Conservation (phyloP, 2,888 invertebrate genomes). For the Homarus gammarus region DNA sequence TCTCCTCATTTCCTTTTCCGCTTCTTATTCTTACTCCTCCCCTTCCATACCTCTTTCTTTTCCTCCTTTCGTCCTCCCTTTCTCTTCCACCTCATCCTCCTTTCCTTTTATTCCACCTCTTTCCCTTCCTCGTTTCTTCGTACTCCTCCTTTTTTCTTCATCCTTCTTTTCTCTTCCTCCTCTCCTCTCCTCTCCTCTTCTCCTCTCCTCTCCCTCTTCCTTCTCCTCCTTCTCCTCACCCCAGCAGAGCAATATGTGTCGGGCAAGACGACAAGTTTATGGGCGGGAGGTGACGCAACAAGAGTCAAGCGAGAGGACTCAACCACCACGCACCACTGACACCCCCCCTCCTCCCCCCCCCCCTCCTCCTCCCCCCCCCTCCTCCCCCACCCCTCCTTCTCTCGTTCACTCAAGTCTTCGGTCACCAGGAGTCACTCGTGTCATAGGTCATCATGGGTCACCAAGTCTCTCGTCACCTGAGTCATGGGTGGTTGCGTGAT, state of each 20-base stretch:
- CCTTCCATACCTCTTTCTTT: not conserved
- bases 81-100: not conserved
- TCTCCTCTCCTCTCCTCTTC: no score
- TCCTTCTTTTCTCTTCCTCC: not conserved
- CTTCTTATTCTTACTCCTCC: not conserved
- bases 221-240: not conserved
- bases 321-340: no score
- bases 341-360: not conserved
- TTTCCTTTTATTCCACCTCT: no score
- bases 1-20: not conserved
- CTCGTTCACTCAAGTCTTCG: no score
- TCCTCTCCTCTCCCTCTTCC: not conserved
- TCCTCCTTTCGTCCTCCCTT: not conserved
- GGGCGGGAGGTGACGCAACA: conserved; percentile 1
- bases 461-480: no score
- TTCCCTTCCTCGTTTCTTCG: no score
- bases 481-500: no score
- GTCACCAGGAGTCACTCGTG: no score
- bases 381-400: no score
- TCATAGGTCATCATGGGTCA: no score
- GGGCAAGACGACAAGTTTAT: conserved; percentile 23
- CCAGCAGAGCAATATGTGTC: conserved; percentile 37
- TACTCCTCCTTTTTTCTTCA: not conserved
- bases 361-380: not conserved
- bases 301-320: not conserved